Evolutionary conservation across 1,140 invertebrate species (phyloP), one percentile per base, ranked within the genome.

Genomic region (Drosophila nasuta): DNA sequence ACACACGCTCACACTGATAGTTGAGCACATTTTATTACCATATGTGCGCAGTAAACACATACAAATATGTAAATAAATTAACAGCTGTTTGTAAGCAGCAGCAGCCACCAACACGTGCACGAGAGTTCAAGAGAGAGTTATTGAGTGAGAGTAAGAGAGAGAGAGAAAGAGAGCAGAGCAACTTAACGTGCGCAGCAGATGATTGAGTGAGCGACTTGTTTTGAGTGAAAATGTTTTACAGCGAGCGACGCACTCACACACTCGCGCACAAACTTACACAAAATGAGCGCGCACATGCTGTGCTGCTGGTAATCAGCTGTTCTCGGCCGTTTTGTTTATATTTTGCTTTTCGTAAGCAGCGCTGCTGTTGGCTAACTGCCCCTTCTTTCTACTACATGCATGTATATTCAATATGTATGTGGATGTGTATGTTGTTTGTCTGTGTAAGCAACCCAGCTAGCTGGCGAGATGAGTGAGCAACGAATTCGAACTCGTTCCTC

Each of bases 51-150:
- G 60, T 60, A 71, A 72, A 60, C 68, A 65, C 54, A 71, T 45
- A 69, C 51, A 81, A 89, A 89, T 76, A 77, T 81, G 85, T 88
- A 89, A 88, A 88, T 88, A 88, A 89, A 71, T 89, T 88, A 88
- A 88, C 85, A 88, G 85, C 85, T 88, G 85, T 89, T 88, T 54
- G 64, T 38, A 72, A 48, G 38, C 68, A 76, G 75, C 68, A 73
- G 75, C 77, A 87, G 85, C 65, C 67, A 81, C 67, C 71, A 79
- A 89, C 85, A 88, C 85, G 85, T 88, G 85, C 85, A 85, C 51
- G 64, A 49, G 60, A 41, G 38, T 49, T 7, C 30, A 66, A 28
- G 20, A 65, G 65, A 63, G 65, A 82, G 41, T 20, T 10, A 60
- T 43, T 57, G 17, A 38, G 33, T 25, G 11, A 28, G 13, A 38